A percentile compares a stretch with the other conserved stretches of the same genome.
Evolutionary conservation across 2,888 invertebrate species (phyloP).

Genomic region (Atethmia centrago): DNA sequence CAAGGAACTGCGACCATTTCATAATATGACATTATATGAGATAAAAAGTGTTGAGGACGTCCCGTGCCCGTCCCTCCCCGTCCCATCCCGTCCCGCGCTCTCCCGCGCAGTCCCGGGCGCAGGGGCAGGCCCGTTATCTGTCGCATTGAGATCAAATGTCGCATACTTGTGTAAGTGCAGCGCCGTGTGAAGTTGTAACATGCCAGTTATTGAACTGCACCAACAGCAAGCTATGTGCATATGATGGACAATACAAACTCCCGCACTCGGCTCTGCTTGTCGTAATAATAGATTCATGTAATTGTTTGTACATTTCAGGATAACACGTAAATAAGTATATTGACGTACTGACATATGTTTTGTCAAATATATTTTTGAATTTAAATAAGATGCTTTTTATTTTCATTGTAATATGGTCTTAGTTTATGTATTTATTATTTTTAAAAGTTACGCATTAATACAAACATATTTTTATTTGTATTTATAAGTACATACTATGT

Average conservation of each 20-base stretch:
- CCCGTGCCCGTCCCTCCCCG: constrained; percentile 29
- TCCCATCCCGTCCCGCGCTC: not conserved
- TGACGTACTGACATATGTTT: not conserved
- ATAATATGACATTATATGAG: constrained; percentile 50
- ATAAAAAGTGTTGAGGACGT: constrained; percentile 48
- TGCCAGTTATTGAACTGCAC: constrained; percentile 6
- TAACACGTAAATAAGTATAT: not conserved
- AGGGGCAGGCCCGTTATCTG: constrained; percentile 31
- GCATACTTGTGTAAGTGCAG: constrained; percentile 26
- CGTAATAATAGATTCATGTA: not conserved
- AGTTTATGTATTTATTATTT: too few species aligned
- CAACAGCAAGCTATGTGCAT: not conserved
- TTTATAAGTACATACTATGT: too few species aligned
- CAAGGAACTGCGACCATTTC: constrained; percentile 56
- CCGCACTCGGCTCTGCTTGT: constrained; percentile 8
- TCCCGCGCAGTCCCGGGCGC: not conserved
- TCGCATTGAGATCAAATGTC: constrained; percentile 32
- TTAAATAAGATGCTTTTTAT: too few species aligned
- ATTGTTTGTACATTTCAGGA: not conserved
- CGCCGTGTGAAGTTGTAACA: constrained; percentile 24
- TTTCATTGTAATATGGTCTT: too few species aligned
- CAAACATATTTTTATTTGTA: too few species aligned
- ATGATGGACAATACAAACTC: not conserved
- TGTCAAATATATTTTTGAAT: not conserved
- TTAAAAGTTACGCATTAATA: too few species aligned